These are phyloP conservation scores for Martes martes DNA, from an alignment of 2,113 vertebrate species.

Conservation along the genomic window DNA sequence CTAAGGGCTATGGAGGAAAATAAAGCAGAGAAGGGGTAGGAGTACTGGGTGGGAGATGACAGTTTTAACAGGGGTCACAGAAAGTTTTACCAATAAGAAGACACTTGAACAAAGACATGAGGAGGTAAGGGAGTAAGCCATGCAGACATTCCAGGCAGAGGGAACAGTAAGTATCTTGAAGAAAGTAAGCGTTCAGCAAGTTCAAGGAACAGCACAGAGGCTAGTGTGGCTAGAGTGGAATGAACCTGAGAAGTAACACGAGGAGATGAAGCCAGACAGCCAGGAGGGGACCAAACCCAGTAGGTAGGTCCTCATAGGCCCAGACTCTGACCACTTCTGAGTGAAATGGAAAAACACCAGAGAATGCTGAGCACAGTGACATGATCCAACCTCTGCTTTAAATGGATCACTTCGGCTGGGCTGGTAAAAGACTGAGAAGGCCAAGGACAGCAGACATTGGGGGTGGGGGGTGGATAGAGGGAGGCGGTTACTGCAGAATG, in stretches of 20 bases:
- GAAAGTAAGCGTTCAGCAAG: background rate
- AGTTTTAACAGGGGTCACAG: background rate
- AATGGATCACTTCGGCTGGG: background rate
- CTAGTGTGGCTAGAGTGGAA: background rate
- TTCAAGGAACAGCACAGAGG: background rate
- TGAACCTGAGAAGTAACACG: background rate
- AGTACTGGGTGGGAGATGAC: background rate
- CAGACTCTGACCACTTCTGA: background rate
- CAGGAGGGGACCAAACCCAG: background rate
- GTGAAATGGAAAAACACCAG: background rate
- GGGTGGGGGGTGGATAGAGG: background rate
- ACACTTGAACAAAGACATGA: background rate
- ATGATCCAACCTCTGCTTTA: background rate
- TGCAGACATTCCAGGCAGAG: background rate
- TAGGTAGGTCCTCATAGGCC: background rate
- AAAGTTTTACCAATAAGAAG: background rate
- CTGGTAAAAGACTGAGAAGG: background rate
- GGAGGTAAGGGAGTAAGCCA: background rate
- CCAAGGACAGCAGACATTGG: background rate
- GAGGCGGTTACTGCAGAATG: accelerated
- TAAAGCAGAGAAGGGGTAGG: background rate
- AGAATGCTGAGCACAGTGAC: background rate
- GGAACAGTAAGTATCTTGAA: background rate
- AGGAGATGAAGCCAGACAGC: background rate
- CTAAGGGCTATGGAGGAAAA: background rate